Evolutionary conservation across 2,888 invertebrate genomes (phyloP).

Genomic region (Lasioglossum malachurum): DNA sequence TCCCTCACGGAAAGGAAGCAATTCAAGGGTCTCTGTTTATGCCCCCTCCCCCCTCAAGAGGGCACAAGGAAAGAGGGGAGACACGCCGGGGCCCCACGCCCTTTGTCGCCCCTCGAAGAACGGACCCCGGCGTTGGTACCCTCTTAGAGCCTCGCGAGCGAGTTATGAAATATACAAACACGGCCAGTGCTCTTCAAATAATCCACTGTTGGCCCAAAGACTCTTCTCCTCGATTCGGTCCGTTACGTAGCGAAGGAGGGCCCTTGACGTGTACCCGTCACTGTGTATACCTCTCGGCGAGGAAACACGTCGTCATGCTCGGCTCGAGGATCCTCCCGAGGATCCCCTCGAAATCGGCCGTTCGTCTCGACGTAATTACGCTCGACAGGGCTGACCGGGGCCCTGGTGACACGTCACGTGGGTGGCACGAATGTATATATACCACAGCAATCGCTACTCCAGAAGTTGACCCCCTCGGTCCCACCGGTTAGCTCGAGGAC

Average conservation of each 20-base stretch:
- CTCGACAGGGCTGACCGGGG: slow-evolving; percentile 50
- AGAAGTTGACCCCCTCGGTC: not conserved
- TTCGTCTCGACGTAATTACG: slow-evolving; percentile 66
- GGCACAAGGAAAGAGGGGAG: slow-evolving; percentile 27
- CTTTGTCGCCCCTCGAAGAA: slow-evolving; percentile 57
- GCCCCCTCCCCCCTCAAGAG: slow-evolving; percentile 45
- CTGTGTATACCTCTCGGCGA: slow-evolving; percentile 67
- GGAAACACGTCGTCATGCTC: slow-evolving; percentile 62
- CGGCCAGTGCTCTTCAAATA: slow-evolving; percentile 77
- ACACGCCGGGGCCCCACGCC: slow-evolving; percentile 35
- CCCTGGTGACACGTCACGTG: slow-evolving; percentile 52
- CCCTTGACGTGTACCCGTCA: slow-evolving; percentile 54
- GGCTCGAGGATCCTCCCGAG: slow-evolving; percentile 36
- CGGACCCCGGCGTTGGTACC: slow-evolving; percentile 56
- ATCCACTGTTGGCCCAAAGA: slow-evolving; percentile 61
- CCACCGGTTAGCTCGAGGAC: slow-evolving; percentile 3
- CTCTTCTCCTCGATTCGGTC: slow-evolving; percentile 78
- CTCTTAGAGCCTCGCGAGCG: slow-evolving; percentile 70
- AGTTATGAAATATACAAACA: slow-evolving; percentile 83
- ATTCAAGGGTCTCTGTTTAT: slow-evolving; percentile 76
- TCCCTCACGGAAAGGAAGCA: slow-evolving; percentile 65
- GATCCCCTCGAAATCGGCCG: slow-evolving; percentile 67
- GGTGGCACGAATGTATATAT: slow-evolving; percentile 41
- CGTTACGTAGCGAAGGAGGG: slow-evolving; percentile 80
- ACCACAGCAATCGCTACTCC: slow-evolving; percentile 39